A percentile compares a stretch with the other conserved stretches of the same genome.
phyloP scores from a whole-genome alignment of 2,888 invertebrate genomes.

The Hyles lineata region DNA sequence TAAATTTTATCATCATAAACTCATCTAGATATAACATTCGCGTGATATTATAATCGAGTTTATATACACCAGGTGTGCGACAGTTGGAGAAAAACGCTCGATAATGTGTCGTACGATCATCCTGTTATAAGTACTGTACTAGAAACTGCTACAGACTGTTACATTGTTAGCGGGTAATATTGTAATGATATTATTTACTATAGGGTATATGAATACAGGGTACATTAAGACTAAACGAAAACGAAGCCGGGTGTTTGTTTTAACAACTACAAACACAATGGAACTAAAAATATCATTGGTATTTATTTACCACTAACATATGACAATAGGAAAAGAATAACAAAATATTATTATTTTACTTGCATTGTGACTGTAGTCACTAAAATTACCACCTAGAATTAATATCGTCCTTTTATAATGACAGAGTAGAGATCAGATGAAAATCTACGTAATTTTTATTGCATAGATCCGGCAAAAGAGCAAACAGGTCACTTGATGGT shows the following conservation, averaged over 20 bases:
- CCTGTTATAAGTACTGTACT: constrained; percentile 2
- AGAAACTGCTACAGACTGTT: neutral
- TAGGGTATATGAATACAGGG: neutral
- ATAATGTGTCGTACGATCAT: neutral
- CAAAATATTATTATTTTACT: no score
- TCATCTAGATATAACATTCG: neutral
- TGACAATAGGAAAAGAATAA: no score
- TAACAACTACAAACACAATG: no score
- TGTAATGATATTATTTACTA: neutral
- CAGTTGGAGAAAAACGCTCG: neutral
- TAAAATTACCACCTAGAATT: no score
- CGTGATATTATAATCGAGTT: neutral
- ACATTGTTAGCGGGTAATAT: neutral
- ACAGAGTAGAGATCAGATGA: no score
- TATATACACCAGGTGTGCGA: neutral
- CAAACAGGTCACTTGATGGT: neutral
- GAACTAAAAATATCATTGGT: no score
- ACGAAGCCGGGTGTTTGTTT: no score
- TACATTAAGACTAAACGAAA: neutral
- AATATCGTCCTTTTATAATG: no score
- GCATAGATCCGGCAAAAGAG: neutral
- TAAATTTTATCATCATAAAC: neutral
- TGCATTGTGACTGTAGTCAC: no score
- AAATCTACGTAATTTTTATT: no score
- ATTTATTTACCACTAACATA: no score